phyloP scores from a whole-genome alignment of 2,113 vertebrate genomes.

The Laticauda laticaudata region DNA sequence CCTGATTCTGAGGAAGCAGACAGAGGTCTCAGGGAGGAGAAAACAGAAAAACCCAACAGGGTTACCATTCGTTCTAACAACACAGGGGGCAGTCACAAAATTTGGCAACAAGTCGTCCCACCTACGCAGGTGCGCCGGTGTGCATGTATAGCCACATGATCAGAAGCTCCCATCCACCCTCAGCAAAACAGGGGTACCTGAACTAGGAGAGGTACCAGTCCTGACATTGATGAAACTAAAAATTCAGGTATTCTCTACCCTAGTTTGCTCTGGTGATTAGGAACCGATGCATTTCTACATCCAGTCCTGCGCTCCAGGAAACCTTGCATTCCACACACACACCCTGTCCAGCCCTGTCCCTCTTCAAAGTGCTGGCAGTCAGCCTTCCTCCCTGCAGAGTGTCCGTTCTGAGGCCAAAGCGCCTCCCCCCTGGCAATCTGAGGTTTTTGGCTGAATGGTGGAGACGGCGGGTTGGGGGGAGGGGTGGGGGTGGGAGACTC shows the following conservation, averaged over 20 bases:
- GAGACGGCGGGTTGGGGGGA: background rate
- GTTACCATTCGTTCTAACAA: too few species aligned
- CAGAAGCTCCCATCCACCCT: background rate
- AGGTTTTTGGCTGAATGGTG: background rate
- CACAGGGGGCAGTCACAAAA: background rate
- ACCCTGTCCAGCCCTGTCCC: background rate
- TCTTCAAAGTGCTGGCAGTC: accelerated
- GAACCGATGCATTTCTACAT: background rate
- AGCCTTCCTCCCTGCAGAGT: background rate
- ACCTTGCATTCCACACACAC: background rate
- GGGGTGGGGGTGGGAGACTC: conserved; percentile 4
- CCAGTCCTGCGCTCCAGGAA: accelerated
- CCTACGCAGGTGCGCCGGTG: background rate
- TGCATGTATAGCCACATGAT: background rate
- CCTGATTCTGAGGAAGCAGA: background rate
- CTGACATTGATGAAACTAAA: background rate
- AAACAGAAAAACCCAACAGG: background rate
- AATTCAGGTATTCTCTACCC: background rate
- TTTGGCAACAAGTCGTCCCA: background rate
- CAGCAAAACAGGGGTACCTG: background rate
- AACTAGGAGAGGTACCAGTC: background rate
- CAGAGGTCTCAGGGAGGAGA: background rate
- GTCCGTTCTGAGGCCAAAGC: background rate
- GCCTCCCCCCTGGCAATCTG: background rate
- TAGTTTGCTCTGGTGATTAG: background rate